phyloP scores from a whole-genome alignment of 2,113 vertebrate genomes.

The Meriones unguiculatus region DNA sequence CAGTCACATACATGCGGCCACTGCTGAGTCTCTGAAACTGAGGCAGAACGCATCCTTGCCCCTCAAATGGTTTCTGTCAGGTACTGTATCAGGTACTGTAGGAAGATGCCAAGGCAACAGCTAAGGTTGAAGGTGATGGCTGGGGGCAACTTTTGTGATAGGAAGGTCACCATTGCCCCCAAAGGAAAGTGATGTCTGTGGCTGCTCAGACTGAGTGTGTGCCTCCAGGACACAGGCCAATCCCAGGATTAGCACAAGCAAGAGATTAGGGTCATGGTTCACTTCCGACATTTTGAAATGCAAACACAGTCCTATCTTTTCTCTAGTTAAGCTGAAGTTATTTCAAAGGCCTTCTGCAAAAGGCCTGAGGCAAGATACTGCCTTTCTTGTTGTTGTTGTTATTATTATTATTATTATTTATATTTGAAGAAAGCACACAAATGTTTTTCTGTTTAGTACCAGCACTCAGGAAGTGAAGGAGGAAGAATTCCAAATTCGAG shows the following conservation, averaged over 20 bases:
- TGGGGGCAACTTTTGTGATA: neutral
- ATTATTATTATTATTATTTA: neutral
- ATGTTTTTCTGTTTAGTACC: neutral
- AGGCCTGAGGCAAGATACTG: neutral
- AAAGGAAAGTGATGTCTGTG: neutral
- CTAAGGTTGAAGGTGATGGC: neutral
- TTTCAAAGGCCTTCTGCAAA: neutral
- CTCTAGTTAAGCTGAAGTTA: neutral
- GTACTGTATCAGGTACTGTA: neutral
- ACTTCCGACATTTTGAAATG: constrained; percentile 25
- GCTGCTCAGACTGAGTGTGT: neutral
- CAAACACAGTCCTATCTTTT: neutral
- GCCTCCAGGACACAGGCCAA: neutral
- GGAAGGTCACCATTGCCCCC: neutral
- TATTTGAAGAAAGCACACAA: neutral
- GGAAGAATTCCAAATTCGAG: neutral
- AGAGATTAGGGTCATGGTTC: neutral
- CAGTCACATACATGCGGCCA: neutral
- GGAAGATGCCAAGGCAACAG: neutral
- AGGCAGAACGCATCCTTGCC: neutral
- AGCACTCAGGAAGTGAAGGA: neutral
- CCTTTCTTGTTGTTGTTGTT: neutral
- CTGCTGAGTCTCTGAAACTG: neutral
- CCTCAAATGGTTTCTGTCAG: neutral
- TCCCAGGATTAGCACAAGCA: neutral